Base-by-base conservation (phyloP, 2,888 invertebrate species). In the Timema cristinae region DNA sequence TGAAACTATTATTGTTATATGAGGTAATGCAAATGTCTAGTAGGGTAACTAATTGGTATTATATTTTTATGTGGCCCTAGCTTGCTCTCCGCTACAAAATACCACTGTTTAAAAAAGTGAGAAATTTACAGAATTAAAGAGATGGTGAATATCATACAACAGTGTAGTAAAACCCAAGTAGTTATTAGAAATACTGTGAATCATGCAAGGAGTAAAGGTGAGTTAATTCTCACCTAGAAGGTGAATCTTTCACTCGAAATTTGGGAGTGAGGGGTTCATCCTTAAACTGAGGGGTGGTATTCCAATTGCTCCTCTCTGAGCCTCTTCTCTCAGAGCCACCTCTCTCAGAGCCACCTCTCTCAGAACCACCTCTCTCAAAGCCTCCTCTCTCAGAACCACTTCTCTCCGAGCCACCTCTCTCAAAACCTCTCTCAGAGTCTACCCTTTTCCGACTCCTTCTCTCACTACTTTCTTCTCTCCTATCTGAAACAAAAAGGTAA, bases 191-290 rank as follows among this genome's bases (percentile, higher is more conserved):
- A 32, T 32, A 32, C 32, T 32, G 32, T 32, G 32, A 32, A 32
- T 32, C 15, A 54, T 54, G 8, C 13, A 59, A 13, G 5, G 15
- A n/a, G 59, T 11, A 5, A n/a, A 32, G 48, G 63, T 32, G 32
- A 32, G 32, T 32, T 32, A 32, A 83, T 7, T 78, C 78, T 51
- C 82, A 82, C 76, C 84, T 82, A 0, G 87, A 87, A 0, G 90
- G 87, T 2, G 88, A 86, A 78, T 88, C 88, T 79, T 86, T 87
- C 1, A 87, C 82, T 78, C 84, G 84, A 11, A 87, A 67, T 82
- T 87, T 89, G 0, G 97, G 97, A 11, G 96, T 97, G 73, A 87
- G 87, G 0, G 96, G 95, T 80, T 95, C 96, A 84, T 95, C 94
- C 79, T 87, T 90, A 79, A 93, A 93, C 67, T 90, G 85, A 0